Conservation (phyloP, 2,888 invertebrate species). For the Aleiodes testaceus region DNA sequence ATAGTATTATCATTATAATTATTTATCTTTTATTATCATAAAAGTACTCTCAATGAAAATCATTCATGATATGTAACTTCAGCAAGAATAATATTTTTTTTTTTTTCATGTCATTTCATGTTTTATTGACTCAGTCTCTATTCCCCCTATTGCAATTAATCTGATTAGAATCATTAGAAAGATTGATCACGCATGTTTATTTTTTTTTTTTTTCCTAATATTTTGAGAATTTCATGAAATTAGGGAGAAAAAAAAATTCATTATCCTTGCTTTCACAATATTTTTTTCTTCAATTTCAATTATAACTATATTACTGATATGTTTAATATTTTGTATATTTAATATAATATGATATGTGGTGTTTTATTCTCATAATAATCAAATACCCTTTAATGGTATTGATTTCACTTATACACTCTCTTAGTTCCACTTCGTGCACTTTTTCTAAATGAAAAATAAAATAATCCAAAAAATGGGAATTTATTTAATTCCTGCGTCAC, state of each 20-base stretch:
- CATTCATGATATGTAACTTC: conserved; percentile 39
- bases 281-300: conserved; percentile 24
- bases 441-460: conserved; percentile 19
- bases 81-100: conserved; percentile 22
- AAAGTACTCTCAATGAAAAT: conserved; percentile 57
- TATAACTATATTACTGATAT: conserved; percentile 50
- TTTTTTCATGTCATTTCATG: conserved; percentile 7
- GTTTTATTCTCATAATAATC: conserved; percentile 42
- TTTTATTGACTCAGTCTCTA: neutral
- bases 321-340: conserved; percentile 44
- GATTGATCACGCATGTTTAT: no score
- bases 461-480: neutral
- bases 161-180: no score
- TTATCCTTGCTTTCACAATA: conserved; percentile 40
- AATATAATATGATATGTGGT: conserved; percentile 49
- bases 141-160: neutral
- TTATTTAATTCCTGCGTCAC: neutral
- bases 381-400: conserved; percentile 38
- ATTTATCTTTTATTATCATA: conserved; percentile 63
- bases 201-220: neutral
- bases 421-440: neutral
- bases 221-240: conserved; percentile 41
- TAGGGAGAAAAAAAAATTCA: conserved; percentile 37
- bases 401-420: neutral
- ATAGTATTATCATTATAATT: conserved; percentile 58